These are phyloP conservation scores for Anguilla megastoma DNA, from an alignment of 2,797 vertebrate species.

Conservation along the genomic window DNA sequence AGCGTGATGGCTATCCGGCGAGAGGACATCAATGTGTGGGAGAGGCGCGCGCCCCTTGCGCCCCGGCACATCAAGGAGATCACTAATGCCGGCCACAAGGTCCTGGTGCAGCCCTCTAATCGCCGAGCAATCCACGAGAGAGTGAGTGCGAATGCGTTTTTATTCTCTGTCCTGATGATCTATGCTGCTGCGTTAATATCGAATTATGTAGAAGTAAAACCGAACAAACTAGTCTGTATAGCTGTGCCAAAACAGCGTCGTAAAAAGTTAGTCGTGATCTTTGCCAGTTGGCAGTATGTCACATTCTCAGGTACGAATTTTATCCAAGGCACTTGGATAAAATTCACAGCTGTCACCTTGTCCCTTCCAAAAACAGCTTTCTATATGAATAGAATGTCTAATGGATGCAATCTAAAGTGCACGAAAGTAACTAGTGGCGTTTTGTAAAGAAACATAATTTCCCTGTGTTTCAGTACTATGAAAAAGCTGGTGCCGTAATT, in stretches of 20 bases:
- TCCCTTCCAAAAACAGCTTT: not conserved
- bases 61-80: slow-evolving; percentile 88
- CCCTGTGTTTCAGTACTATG: slow-evolving; percentile 76
- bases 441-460: not conserved
- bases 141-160: slow-evolving; percentile 61
- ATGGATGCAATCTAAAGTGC: not conserved
- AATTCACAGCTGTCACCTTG: too few relatives aligned
- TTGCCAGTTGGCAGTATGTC: not conserved
- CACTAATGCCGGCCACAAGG: slow-evolving; percentile 87
- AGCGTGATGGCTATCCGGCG: slow-evolving; percentile 86
- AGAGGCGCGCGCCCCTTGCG: slow-evolving; percentile 90
- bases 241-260: not conserved
- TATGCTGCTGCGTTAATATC: not conserved
- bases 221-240: not conserved
- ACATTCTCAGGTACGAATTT: not conserved
- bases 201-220: not conserved
- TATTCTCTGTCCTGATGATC: not conserved
- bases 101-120: slow-evolving; percentile 93
- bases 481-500: slow-evolving; percentile 86
- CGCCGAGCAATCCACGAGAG: slow-evolving; percentile 91
- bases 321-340: too few relatives aligned
- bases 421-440: not conserved
- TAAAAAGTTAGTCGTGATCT: not conserved
- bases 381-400: not conserved
- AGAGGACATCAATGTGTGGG: slow-evolving; percentile 93